Conservation (phyloP, 2,797 vertebrate species). For the Graptemys geographica region DNA sequence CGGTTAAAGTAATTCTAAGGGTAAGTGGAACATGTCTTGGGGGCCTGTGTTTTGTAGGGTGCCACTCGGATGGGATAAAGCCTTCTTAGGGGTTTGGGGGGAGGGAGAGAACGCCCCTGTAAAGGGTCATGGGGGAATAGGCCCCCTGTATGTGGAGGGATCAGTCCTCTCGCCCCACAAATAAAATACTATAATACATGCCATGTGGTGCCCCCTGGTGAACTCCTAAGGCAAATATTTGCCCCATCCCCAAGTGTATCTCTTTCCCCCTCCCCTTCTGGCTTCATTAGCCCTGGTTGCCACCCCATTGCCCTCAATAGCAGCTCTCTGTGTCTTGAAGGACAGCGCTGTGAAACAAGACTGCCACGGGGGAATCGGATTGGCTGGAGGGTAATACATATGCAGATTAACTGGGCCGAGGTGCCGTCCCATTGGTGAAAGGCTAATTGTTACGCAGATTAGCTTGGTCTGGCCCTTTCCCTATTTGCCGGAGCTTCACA, state of each 20-base stretch:
- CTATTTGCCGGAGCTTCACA: not conserved
- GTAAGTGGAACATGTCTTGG: not conserved
- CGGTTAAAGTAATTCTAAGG: not conserved
- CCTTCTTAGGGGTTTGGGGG: not conserved
- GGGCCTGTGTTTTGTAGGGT: not conserved
- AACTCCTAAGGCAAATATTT: not conserved
- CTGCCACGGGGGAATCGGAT: not conserved
- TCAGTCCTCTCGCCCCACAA: not conserved
- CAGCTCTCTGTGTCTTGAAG: not conserved
- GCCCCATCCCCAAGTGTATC: too few species aligned
- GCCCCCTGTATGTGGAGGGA: not conserved
- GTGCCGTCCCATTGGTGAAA: not conserved
- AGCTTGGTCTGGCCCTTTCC: not conserved
- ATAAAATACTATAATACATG: too few species aligned
- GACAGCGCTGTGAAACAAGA: not conserved
- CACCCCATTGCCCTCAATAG: too few species aligned
- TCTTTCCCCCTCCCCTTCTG: too few species aligned
- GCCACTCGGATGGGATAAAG: not conserved
- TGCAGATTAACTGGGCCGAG: not conserved
- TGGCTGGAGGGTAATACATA: not conserved
- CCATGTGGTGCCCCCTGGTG: too few species aligned
- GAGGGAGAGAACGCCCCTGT: not conserved
- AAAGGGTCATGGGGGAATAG: not conserved
- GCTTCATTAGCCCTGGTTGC: too few species aligned
- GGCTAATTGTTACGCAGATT: not conserved